A percentile compares a stretch with the other conserved stretches of the same genome.
phyloP scores from a whole-genome alignment of 2,113 vertebrate genomes.

The Hippocampus barbouri region DNA sequence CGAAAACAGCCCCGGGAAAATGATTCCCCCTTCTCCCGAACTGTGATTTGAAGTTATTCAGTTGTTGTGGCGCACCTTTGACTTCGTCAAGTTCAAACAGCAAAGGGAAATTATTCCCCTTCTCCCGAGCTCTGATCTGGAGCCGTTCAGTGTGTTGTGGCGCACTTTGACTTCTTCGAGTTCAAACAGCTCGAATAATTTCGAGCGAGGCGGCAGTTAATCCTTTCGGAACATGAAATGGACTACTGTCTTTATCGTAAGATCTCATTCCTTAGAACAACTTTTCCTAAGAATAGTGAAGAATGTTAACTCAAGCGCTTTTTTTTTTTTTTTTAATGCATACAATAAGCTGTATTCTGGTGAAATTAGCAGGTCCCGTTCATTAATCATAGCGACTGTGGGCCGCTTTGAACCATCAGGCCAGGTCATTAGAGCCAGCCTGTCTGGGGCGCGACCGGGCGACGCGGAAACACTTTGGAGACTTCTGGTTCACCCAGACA shows the following conservation, averaged over 20 bases:
- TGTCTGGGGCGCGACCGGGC: constrained; percentile 66
- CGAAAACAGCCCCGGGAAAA: constrained; percentile 24
- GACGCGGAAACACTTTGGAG: constrained; percentile 74
- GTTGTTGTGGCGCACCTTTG: constrained; percentile 48
- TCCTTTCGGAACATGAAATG: constrained; percentile 49
- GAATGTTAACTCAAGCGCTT: constrained; percentile 68
- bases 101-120: constrained; percentile 29
- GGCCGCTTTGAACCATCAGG: constrained; percentile 73
- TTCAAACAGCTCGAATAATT: constrained; percentile 57
- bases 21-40: constrained; percentile 14
- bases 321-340: constrained; percentile 37
- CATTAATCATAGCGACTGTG: constrained; percentile 75
- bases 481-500: constrained; percentile 68
- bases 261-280: constrained; percentile 57
- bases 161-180: constrained; percentile 49
- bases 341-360: constrained; percentile 74
- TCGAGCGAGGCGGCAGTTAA: constrained; percentile 60
- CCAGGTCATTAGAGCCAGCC: constrained; percentile 71
- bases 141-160: constrained; percentile 48
- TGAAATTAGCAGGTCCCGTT: constrained; percentile 72
- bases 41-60: constrained; percentile 53
- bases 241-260: constrained; percentile 67
- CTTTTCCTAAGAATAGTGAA: constrained; percentile 52
- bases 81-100: constrained; percentile 57
- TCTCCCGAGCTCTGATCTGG: constrained; percentile 37